Conservation (phyloP, 2,888 invertebrate genomes). For the Nomada flava region DNA sequence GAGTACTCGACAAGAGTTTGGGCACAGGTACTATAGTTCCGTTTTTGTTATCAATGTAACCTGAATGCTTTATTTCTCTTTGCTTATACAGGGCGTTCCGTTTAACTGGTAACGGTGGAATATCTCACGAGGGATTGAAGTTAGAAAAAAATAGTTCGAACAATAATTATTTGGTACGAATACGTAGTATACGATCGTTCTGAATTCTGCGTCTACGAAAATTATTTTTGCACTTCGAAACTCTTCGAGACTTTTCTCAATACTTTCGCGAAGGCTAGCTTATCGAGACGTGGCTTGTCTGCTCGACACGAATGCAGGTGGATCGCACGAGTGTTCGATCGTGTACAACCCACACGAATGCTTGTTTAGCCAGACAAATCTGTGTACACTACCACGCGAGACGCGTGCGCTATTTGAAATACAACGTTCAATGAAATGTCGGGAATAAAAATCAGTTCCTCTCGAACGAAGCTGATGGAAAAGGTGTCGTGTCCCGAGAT, state of each 20-base stretch:
- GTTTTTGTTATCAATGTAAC: no score
- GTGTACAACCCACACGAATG: neutral
- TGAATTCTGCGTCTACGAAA: no score
- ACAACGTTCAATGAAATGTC: constrained; percentile 22
- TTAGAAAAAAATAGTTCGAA: no score
- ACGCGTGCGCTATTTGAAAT: neutral
- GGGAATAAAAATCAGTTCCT: constrained; percentile 40
- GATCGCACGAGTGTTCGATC: neutral
- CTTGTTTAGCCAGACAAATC: constrained; percentile 1
- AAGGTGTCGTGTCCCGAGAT: constrained; percentile 11
- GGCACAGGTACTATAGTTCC: no score
- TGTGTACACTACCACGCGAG: constrained; percentile 9
- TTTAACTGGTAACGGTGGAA: no score
- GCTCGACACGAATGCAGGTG: neutral
- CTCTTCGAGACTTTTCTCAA: neutral
- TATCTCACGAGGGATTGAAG: no score
- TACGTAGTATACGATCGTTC: no score
- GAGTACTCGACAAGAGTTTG: no score
- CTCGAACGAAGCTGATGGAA: constrained; percentile 6
- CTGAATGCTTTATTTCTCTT: no score
- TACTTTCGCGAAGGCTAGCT: neutral
- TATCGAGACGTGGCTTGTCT: neutral
- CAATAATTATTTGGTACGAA: no score
- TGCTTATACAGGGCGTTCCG: no score
- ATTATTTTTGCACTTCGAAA: neutral